phyloP scores from a whole-genome alignment of 37 sponge, comb jelly and placozoan genomes.

The Dysidea cf. avara region DNA sequence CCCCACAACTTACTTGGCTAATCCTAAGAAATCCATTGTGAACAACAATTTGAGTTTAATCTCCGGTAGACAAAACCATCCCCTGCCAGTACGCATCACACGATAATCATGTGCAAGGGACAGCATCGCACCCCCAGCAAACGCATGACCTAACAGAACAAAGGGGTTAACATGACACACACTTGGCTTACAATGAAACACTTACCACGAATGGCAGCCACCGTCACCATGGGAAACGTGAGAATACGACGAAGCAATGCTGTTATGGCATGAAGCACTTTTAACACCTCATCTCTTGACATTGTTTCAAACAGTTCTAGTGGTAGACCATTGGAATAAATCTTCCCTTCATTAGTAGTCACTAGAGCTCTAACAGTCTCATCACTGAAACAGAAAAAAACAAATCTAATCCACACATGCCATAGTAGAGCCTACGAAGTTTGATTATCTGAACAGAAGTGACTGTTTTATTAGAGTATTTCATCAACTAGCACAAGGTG shows the following conservation, averaged over 20 bases:
- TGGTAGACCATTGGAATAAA: slow-evolving; percentile 62
- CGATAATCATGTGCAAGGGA: slow-evolving; percentile 66
- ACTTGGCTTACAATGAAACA: no score
- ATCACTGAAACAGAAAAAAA: slow-evolving; percentile 16
- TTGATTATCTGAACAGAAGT: no score
- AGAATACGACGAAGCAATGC: slow-evolving; percentile 11
- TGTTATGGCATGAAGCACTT: background rate
- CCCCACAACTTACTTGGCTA: slow-evolving; percentile 64
- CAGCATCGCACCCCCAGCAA: slow-evolving; percentile 72
- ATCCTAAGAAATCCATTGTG: slow-evolving; percentile 19
- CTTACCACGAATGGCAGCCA: slow-evolving; percentile 47
- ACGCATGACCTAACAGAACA: slow-evolving; percentile 54
- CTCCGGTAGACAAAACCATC: slow-evolving; percentile 76
- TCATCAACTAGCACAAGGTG: no score
- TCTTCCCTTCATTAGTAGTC: slow-evolving; percentile 71
- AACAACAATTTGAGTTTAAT: slow-evolving; percentile 37
- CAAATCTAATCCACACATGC: no score
- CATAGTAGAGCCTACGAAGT: no score
- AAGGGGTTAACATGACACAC: background rate
- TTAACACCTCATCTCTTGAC: background rate
- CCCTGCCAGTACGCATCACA: slow-evolving; percentile 61
- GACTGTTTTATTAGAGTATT: no score
- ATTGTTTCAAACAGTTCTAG: no score
- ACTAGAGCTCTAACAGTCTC: slow-evolving; percentile 51
- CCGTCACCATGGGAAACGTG: slow-evolving; percentile 27